A percentile compares a stretch with the other conserved stretches of the same genome.
Conservation (phyloP, 2,113 vertebrate genomes). For the Ammodytes dubius region DNA sequence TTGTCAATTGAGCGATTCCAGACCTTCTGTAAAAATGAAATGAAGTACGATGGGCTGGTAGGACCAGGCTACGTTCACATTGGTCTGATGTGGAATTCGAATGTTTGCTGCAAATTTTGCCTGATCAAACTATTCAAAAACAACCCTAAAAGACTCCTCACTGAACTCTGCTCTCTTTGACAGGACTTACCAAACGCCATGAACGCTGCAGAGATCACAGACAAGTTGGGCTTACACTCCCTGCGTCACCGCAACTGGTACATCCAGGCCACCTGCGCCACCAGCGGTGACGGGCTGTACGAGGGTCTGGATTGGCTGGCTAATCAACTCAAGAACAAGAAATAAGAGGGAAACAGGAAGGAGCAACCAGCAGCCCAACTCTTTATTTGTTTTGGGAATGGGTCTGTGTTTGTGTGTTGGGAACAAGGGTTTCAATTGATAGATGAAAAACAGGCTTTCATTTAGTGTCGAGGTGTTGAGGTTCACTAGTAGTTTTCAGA, state of each 20-base stretch:
- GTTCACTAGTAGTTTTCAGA: conserved; percentile 53
- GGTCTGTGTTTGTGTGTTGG: conserved; percentile 32
- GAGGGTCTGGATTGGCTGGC: conserved; percentile 98
- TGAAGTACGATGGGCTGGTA: too few relatives aligned
- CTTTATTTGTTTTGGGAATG: conserved; percentile 51
- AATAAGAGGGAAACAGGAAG: conserved; percentile 81
- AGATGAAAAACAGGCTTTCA: conserved; percentile 36
- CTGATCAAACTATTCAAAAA: too few relatives aligned
- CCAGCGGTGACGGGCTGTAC: conserved; percentile 95
- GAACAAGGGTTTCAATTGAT: conserved; percentile 40
- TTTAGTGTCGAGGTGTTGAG: conserved; percentile 54
- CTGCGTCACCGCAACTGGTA: conserved; percentile 98
- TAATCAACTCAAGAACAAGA: conserved; percentile 99
- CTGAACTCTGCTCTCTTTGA: conserved; percentile 22
- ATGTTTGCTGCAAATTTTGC: too few relatives aligned
- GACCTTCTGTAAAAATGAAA: too few relatives aligned
- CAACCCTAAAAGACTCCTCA: neutral
- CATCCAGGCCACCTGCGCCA: conserved; percentile 98
- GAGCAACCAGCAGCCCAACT: conserved; percentile 33
- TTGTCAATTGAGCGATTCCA: too few relatives aligned
- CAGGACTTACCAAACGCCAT: conserved; percentile 98
- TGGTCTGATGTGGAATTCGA: too few relatives aligned
- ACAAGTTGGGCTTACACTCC: conserved; percentile 96
- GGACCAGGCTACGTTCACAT: too few relatives aligned
- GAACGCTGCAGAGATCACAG: conserved; percentile 97